A percentile compares a stretch with the other conserved stretches of the same genome.
phyloP scores from a whole-genome alignment of 1,140 invertebrate genomes.

The Chionoecetes opilio region DNA sequence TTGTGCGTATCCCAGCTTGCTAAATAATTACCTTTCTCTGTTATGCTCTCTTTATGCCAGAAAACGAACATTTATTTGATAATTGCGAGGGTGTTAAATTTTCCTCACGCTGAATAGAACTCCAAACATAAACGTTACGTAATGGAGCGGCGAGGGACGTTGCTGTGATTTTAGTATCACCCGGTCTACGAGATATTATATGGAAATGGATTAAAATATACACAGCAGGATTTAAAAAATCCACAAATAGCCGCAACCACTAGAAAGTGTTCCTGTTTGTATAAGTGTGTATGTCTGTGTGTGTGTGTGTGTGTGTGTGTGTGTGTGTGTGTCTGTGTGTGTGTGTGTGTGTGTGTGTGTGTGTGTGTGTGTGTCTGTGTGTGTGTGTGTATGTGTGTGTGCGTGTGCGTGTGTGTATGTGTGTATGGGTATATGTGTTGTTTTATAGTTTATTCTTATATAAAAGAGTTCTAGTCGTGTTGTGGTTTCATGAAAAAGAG shows the following conservation, averaged over 20 bases:
- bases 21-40: slow-evolving; percentile 79
- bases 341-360: slow-evolving; percentile 58
- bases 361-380: not conserved
- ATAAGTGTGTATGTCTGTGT: not conserved
- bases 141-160: slow-evolving; percentile 64
- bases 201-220: not conserved
- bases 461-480: not conserved
- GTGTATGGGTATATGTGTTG: no score
- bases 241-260: not conserved
- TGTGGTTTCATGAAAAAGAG: not conserved
- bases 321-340: slow-evolving; percentile 51
- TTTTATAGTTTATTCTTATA: no score
- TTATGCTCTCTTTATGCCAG: slow-evolving; percentile 77
- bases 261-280: not conserved
- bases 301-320: slow-evolving; percentile 48
- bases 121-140: slow-evolving; percentile 66
- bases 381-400: not conserved
- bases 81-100: slow-evolving; percentile 77
- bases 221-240: slow-evolving; percentile 37
- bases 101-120: slow-evolving; percentile 69
- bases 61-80: slow-evolving; percentile 78
- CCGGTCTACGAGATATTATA: slow-evolving; percentile 43
- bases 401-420: slow-evolving; percentile 46
- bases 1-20: slow-evolving; percentile 80
- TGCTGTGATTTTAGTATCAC: slow-evolving; percentile 33